A percentile compares a stretch with the other conserved stretches of the same genome.
Evolutionary conservation across 2,888 invertebrate species (phyloP).

Genomic region (Aphrophora alni): DNA sequence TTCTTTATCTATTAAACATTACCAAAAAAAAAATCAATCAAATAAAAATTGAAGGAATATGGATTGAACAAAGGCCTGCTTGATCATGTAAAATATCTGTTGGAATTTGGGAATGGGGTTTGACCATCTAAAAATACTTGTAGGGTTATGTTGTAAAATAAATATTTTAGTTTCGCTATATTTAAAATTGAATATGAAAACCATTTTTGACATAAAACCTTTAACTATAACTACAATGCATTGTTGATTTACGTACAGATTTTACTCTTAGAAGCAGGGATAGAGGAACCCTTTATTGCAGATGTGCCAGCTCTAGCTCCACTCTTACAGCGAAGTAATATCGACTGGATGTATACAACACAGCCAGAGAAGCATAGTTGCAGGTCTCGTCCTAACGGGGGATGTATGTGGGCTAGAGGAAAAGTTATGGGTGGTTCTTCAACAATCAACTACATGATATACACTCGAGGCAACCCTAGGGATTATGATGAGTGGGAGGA

Average conservation of each 20-base stretch:
- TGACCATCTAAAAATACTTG: too few relatives aligned
- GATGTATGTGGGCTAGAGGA: constrained; percentile 59
- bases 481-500: constrained; percentile 59
- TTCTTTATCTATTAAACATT: too few relatives aligned
- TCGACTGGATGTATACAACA: constrained; percentile 59
- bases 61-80: too few relatives aligned
- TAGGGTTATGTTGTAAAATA: too few relatives aligned
- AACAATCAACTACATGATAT: constrained; percentile 60
- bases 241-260: constrained; percentile 47
- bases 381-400: constrained; percentile 46
- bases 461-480: constrained; percentile 53
- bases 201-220: too few relatives aligned
- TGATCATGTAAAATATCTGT: too few relatives aligned
- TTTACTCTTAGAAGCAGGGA: constrained; percentile 52
- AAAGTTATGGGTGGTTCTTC: constrained; percentile 61
- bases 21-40: too few relatives aligned
- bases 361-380: constrained; percentile 52
- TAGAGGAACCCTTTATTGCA: constrained; percentile 53
- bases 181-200: too few relatives aligned
- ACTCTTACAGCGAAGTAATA: constrained; percentile 55
- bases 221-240: not conserved
- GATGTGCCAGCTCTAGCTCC: constrained; percentile 56
- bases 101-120: too few relatives aligned
- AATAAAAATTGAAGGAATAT: too few relatives aligned
- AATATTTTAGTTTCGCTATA: too few relatives aligned